These are phyloP conservation scores for Fulmarus glacialis DNA, from an alignment of 2,113 vertebrate species.

Conservation along the genomic window DNA sequence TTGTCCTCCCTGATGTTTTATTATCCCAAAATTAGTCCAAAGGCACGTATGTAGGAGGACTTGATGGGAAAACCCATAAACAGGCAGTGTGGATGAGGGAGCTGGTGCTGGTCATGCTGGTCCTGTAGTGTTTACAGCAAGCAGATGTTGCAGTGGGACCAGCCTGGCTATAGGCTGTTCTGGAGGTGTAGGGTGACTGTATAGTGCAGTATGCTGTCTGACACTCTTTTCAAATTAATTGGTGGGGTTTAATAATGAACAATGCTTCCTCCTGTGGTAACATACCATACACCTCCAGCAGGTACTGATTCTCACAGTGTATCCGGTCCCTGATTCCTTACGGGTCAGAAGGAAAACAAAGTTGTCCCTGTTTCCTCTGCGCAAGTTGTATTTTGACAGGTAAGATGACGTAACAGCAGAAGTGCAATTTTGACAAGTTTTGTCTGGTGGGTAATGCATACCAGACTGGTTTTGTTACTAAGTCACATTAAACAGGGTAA, in stretches of 20 bases:
- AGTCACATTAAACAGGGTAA: not conserved
- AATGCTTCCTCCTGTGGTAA: not conserved
- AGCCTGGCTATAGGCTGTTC: not conserved
- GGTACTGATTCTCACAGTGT: fast-evolving
- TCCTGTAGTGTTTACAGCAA: not conserved
- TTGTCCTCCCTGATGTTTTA: not conserved
- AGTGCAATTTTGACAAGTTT: not conserved
- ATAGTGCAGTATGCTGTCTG: not conserved
- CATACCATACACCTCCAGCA: not conserved
- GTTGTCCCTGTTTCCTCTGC: not conserved
- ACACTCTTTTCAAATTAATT: not conserved
- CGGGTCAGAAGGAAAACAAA: not conserved
- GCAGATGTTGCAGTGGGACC: not conserved
- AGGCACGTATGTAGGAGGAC: not conserved
- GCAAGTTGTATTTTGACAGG: not conserved
- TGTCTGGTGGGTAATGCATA: not conserved
- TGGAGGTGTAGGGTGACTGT: not conserved
- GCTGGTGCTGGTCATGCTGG: not conserved
- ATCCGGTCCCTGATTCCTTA: not conserved
- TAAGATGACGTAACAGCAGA: not conserved
- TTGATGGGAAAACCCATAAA: not conserved
- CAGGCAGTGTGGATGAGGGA: not conserved
- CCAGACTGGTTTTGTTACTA: not conserved
- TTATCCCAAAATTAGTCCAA: not conserved
- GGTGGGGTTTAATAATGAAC: not conserved